phyloP scores from a whole-genome alignment of 1,140 invertebrate species.

The Nixonia krombeini region DNA sequence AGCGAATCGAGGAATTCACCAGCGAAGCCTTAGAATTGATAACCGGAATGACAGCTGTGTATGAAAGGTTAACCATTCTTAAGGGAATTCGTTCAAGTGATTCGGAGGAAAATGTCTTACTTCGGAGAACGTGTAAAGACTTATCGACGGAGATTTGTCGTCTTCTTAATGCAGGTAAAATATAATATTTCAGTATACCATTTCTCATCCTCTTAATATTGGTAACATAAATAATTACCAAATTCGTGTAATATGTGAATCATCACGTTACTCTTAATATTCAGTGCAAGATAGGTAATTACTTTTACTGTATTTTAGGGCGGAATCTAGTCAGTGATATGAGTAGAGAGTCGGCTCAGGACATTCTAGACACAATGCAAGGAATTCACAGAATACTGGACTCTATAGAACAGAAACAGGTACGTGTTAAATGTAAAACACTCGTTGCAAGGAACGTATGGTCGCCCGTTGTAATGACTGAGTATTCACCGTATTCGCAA shows the following conservation, averaged over 20 bases:
- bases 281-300: too few species aligned
- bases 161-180: constrained; percentile 61
- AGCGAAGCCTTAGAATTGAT: constrained; percentile 71
- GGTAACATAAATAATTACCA: too few species aligned
- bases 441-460: too few species aligned
- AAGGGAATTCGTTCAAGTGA: constrained; percentile 51
- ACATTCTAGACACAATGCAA: constrained; percentile 75
- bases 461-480: too few species aligned
- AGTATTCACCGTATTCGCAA: too few species aligned
- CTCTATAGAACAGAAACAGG: constrained; percentile 75
- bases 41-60: constrained; percentile 73
- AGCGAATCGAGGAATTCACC: constrained; percentile 78
- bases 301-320: constrained; percentile 18
- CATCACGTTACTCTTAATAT: too few species aligned
- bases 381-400: constrained; percentile 74
- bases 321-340: constrained; percentile 46
- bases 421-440: too few species aligned
- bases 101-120: constrained; percentile 52
- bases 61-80: constrained; percentile 64
- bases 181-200: too few species aligned
- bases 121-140: constrained; percentile 54
- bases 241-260: too few species aligned
- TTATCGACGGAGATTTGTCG: constrained; percentile 48
- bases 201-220: too few species aligned
- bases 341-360: constrained; percentile 72